Conservation (phyloP, 2,797 vertebrate genomes). For the Pipistrellus nathusii region DNA sequence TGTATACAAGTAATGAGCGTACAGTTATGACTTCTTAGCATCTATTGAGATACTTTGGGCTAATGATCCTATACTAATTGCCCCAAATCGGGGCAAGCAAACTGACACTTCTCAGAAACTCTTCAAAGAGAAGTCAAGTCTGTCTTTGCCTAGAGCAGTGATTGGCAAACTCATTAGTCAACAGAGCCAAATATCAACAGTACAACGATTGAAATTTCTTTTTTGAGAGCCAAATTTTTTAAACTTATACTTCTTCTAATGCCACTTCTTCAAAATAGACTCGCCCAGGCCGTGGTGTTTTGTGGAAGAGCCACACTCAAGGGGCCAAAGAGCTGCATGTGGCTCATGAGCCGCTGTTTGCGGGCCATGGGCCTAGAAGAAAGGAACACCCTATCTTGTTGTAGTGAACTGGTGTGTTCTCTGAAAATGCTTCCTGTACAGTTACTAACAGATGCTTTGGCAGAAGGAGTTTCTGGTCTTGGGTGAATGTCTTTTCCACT, state of each 20-base stretch:
- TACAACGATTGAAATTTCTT: too few relatives aligned
- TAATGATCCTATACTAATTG: not conserved
- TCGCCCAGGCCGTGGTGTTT: too few relatives aligned
- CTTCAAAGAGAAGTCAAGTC: not conserved
- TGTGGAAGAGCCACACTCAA: too few relatives aligned
- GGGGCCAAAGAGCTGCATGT: too few relatives aligned
- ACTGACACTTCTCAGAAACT: not conserved
- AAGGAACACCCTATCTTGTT: not conserved
- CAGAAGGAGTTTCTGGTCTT: slow-evolving; percentile 35
- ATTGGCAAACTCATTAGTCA: too few relatives aligned
- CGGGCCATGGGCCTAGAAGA: not conserved
- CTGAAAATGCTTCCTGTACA: slow-evolving; percentile 20
- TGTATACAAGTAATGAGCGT: not conserved
- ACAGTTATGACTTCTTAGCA: not conserved
- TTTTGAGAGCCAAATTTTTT: too few relatives aligned
- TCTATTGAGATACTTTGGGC: not conserved
- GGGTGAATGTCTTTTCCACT: slow-evolving; percentile 23
- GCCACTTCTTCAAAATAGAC: too few relatives aligned
- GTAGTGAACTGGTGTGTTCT: not conserved
- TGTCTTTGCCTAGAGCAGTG: not conserved
- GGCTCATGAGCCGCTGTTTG: too few relatives aligned
- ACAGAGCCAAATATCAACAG: too few relatives aligned
- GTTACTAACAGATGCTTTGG: not conserved
- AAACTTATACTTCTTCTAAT: too few relatives aligned
- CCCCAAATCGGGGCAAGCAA: not conserved